phyloP scores from a whole-genome alignment of 2,113 vertebrate genomes.

The Oceanodroma tethys region DNA sequence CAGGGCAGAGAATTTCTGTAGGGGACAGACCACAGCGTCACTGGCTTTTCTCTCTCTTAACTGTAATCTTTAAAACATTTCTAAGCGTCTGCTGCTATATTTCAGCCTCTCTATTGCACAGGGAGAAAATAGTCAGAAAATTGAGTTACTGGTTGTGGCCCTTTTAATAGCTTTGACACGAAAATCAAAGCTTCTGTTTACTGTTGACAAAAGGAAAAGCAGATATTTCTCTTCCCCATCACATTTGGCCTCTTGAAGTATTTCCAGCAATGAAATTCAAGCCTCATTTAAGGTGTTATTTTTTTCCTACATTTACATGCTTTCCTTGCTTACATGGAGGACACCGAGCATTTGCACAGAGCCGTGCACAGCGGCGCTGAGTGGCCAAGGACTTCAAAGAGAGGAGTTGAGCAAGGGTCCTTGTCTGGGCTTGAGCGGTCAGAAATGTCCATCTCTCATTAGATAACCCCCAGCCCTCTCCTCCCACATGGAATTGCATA shows the following conservation, averaged over 20 bases:
- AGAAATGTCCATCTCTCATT: neutral
- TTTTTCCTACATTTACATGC: neutral
- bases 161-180: neutral
- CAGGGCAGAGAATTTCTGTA: neutral
- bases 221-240: neutral
- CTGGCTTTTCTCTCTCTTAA: neutral
- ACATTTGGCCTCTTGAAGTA: neutral
- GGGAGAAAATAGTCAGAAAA: neutral
- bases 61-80: neutral
- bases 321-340: neutral
- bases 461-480: neutral
- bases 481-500: rapidly evolving
- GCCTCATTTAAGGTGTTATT: neutral
- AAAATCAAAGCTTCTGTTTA: neutral
- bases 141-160: neutral
- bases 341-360: neutral
- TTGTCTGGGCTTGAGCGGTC: neutral
- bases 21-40: neutral
- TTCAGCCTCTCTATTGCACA: neutral
- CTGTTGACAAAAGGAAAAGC: neutral
- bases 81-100: neutral
- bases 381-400: neutral
- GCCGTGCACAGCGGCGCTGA: rapidly evolving
- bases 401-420: neutral
- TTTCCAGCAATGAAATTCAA: neutral